Evolutionary conservation across 2,113 vertebrate species (phyloP), one percentile per base, ranked within the genome.

Genomic region (Pycnonotus jocosus): DNA sequence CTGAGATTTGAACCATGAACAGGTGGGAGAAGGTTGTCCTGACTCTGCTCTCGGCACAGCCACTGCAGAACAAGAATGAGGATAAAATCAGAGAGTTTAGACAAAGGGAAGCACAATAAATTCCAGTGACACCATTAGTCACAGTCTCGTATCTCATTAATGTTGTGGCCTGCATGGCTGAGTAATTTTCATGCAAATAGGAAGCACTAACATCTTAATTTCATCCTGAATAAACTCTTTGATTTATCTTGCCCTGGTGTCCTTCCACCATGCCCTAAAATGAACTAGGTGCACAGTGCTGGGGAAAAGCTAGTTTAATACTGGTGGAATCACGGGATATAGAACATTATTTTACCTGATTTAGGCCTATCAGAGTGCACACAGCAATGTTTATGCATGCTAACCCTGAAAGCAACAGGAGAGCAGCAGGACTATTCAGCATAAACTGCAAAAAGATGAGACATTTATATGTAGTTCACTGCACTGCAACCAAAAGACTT

Each of bases 141-240:
- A 92, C 69, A 84, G 69, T 11, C 57, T 53, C 0, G 0, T 76
- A 27, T 64, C 54, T 81, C 69, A 42, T 64, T 61, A 64, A 53
- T 33, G 47, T 24, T 88, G 71, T 37, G 47, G n/a, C 31, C 61
- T 65, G 31, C 21, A 31, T 12, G 28, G 50, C 13, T 60, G 35
- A 79, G n/a, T 53, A 57, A 79, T 68, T 85, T 87, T 45, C 62
- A 91, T 47, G 81, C 25, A 71, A 64, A 61, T 42, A 69, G 42
- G 22, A 84, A 81, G 45, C n/a, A 87, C 57, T 45, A 89, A 89
- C 61, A 54, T 71, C 83, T 86, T 72, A 53, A 86, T 89, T 91
- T 81, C 23, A 60, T 12, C 58, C 54, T 60, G 50, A 65, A 74
- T 69, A 12, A 64, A 44, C 35, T 15, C 5, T 53, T 1, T 2